Evolutionary conservation across 2,113 vertebrate genomes (phyloP).

Genomic region (Speoplatyrhinus poulsoni): DNA sequence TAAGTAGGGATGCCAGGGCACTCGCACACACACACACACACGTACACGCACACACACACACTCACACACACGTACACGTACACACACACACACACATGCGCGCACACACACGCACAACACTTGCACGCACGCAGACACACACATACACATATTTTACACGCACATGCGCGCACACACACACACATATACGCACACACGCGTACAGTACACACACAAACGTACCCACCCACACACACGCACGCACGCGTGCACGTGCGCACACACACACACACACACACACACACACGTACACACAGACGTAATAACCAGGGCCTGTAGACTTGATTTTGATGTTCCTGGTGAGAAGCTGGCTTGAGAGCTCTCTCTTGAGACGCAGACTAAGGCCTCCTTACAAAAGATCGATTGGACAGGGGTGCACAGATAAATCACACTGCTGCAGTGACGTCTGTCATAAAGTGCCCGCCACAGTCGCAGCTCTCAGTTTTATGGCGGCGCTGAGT

Average conservation of each 20-base stretch:
- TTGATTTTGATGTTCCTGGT: constrained; percentile 59
- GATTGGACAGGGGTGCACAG: constrained; percentile 66
- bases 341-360: constrained; percentile 60
- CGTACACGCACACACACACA: not conserved
- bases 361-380: constrained; percentile 63
- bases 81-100: not conserved
- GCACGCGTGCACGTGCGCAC: not conserved
- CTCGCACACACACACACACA: not conserved
- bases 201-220: constrained; percentile 22
- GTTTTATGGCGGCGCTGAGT: constrained; percentile 78
- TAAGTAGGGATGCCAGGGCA: not conserved
- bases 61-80: not conserved
- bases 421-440: constrained; percentile 72
- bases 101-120: not conserved
- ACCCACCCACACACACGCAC: constrained; percentile 1
- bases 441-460: constrained; percentile 76
- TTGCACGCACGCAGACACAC: no score
- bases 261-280: constrained; percentile 3
- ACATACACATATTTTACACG: not conserved
- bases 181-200: not conserved
- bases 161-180: not conserved
- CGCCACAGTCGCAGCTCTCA: constrained; percentile 69
- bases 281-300: constrained; percentile 13
- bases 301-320: constrained; percentile 41
- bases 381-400: constrained; percentile 67